These are phyloP conservation scores for Coregonus ussuriensis DNA, from an alignment of 2,797 vertebrate genomes.

Conservation along the genomic window DNA sequence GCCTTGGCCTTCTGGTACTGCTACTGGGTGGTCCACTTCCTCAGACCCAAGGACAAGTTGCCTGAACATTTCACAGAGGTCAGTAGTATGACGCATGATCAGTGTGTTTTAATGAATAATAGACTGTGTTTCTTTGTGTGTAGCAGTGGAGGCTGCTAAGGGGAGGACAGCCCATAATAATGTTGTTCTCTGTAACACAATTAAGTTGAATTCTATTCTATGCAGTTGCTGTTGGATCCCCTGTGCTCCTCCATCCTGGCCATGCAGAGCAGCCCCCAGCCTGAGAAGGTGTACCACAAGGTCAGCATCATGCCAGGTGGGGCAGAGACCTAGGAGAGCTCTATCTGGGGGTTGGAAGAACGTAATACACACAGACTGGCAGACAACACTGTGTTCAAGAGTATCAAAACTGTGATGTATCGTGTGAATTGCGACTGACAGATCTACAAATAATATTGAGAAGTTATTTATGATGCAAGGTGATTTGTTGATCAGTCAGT, in stretches of 20 bases:
- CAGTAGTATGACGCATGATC: background rate
- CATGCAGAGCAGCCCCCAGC: slow-evolving; percentile 29
- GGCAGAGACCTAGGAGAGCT: background rate
- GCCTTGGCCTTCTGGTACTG: slow-evolving; percentile 33
- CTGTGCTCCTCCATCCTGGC: slow-evolving; percentile 21
- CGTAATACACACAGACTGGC: background rate
- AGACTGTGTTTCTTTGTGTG: too few species aligned
- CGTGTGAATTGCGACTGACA: background rate
- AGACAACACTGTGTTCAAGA: background rate
- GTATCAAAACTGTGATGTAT: background rate
- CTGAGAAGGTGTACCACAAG: slow-evolving; percentile 50
- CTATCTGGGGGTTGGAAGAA: slow-evolving; percentile 5
- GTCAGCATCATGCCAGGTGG: slow-evolving; percentile 37
- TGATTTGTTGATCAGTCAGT: background rate
- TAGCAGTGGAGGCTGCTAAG: too few species aligned
- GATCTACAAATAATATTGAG: background rate
- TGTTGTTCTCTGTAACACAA: background rate
- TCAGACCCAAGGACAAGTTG: slow-evolving; percentile 52
- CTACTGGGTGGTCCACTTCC: slow-evolving; percentile 40
- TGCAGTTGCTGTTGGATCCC: slow-evolving; percentile 36
- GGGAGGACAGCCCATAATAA: background rate
- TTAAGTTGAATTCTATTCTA: background rate
- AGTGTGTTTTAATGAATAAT: background rate
- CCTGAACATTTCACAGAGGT: slow-evolving; percentile 52
- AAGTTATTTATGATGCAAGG: background rate